Conservation (phyloP, 2,113 vertebrate genomes). For the Redunca redunca region DNA sequence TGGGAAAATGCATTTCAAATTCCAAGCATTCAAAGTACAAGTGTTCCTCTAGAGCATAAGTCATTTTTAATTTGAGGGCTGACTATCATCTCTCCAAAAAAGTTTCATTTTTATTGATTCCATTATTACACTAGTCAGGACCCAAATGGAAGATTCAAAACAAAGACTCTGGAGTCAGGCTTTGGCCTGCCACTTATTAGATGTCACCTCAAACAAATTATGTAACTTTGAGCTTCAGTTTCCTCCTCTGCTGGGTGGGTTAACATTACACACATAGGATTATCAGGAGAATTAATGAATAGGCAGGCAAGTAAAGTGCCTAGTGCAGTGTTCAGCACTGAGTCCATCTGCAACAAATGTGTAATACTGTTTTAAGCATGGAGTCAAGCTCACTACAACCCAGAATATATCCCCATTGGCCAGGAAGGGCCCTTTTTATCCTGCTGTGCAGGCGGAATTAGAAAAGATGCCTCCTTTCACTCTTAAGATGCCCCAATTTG, state of each 20-base stretch:
- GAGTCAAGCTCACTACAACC: not conserved
- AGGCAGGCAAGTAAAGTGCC: not conserved
- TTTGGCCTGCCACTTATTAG: not conserved
- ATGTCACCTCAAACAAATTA: not conserved
- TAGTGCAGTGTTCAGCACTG: not conserved
- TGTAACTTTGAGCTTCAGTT: not conserved
- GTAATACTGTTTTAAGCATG: not conserved
- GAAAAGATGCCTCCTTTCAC: not conserved
- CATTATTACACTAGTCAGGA: not conserved
- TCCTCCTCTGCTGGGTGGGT: not conserved
- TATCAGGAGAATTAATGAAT: not conserved
- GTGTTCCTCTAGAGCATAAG: not conserved
- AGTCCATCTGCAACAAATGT: not conserved
- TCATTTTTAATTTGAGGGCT: constrained; percentile 7
- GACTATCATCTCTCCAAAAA: not conserved
- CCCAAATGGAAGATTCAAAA: not conserved
- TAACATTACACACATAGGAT: not conserved
- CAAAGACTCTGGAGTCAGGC: not conserved
- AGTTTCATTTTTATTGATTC: not conserved
- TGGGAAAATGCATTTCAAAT: constrained; percentile 54
- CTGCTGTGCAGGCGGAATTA: not conserved
- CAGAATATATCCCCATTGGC: not conserved
- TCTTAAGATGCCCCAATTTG: not conserved
- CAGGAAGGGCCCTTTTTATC: not conserved
- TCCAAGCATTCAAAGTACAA: not conserved